Base-by-base conservation (phyloP, 2,797 vertebrate genomes). In the Tenualosa thibaudeaui region DNA sequence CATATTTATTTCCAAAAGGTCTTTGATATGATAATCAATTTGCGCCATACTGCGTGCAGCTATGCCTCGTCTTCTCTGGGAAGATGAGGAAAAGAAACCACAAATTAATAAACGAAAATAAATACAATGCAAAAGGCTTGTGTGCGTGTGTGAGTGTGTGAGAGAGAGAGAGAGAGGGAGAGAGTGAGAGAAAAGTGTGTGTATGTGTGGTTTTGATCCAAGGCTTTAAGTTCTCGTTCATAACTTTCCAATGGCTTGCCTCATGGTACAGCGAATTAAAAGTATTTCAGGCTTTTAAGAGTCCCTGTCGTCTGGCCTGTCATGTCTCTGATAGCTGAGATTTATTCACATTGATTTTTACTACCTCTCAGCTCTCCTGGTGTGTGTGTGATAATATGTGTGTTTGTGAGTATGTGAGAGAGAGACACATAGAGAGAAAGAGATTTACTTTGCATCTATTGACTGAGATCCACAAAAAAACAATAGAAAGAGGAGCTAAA, bases 11-110 rank as follows among this genome's bases (percentile, higher is more conserved):
- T 81, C 87, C 82, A 90, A 86, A 92, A 90, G 83, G 89, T 86
- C 86, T 91, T 92, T 93, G 90, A 93, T 92, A 90, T 92, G 89
- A 90, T 91, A 91, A 94, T 92, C 91, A 90, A 92, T 92, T 89
- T 89, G 86, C 68, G 26, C 37, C 68, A 19, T 40, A 43, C 68
- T 43, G 68, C 37, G 24, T 75, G 37, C 13, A 5, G 68, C 68
- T 75, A 17, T 60, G 56, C 56, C 56, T 22, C 37, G 5, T 43
- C 37, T 75, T 71, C 65, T 31, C 31, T 15, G 17, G 8, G 26
- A 51, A 65, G 50, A 26, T 43, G 75, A 75, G 49, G 83, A 37
- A 49, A 15, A 75, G 5, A 22, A 49, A 78, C n/a, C 5, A 22
- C 49, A 82, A 60, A 62, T 81, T 40, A 40, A 62, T 24, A 81